Evolutionary conservation across 2,888 invertebrate genomes (phyloP), one percentile per base, ranked within the genome.

Genomic region (Eristalinus aeneus): DNA sequence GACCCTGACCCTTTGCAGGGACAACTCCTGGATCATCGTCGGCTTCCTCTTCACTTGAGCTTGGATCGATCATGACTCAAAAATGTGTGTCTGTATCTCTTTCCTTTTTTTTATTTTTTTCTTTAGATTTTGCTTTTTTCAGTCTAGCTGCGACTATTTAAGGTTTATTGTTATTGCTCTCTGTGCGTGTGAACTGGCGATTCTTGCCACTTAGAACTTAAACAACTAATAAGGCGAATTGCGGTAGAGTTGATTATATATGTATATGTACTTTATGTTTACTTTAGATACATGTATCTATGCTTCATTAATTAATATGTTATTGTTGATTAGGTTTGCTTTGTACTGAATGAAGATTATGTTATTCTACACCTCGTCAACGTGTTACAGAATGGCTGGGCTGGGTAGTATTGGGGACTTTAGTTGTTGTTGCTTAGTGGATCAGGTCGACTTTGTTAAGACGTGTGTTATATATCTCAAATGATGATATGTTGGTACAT

Each of bases 31-130:
- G 96, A 93, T 98, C 98, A 93, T 97, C 98, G 89, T 98, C 98
- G 89, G 96, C 97, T 92, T 98, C 98, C 93, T 98, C 98, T 93
- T 98, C 98, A 88, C 98, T 98, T 89, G 98, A 98, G 93, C 98
- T 98, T 89, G 98, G 98, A 92, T 98, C 98, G 93, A 98, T 97
- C 98, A 98, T 98, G 46, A n/a, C 72, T 20, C 9, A 16, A 46
- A 46, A 46, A 46, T 16, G n/a, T 31, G 16, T 53, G 11, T 32
- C 0, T 2, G 32, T n/a, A 32, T 61, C 10, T 31, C 27, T 88
- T 67, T 83, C 16, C 72, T 72, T 67, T 12, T 54, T 58, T 6
- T 12, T 58, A 10, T 11, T 56, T 67, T 61, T 61, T 72, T 11
- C 54, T 32, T 34, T 32, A 46, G 64, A 0, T 11, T 27, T 53